These are phyloP conservation scores for Nymphalis io DNA, from an alignment of 1,140 invertebrate species.

Conservation along the genomic window DNA sequence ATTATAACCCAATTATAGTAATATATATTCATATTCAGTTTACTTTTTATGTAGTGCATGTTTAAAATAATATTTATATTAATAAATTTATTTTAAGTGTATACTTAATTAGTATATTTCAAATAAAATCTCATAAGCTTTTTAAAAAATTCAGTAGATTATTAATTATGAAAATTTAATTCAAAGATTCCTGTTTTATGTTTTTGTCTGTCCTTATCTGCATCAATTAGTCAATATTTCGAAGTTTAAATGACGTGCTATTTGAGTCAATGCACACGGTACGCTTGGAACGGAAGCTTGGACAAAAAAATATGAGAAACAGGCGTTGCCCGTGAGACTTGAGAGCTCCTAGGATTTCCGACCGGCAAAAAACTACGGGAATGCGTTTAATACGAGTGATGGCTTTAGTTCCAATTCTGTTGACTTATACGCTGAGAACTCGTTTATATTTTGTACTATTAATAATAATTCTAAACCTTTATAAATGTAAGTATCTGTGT, in stretches of 20 bases:
- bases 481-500: no score
- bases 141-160: no score
- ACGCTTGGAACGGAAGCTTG: slow-evolving; percentile 30
- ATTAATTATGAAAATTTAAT: no score
- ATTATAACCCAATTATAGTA: no score
- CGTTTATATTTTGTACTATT: background rate
- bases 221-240: slow-evolving; percentile 21
- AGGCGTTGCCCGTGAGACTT: slow-evolving; percentile 37
- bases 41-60: no score
- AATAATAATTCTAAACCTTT: background rate
- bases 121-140: no score
- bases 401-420: slow-evolving; percentile 8
- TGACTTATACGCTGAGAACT: slow-evolving; percentile 1
- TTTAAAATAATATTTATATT: no score
- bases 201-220: slow-evolving; percentile 10
- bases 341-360: slow-evolving; percentile 31
- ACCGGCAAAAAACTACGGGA: slow-evolving; percentile 32
- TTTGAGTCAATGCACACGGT: slow-evolving; percentile 32
- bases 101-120: no score
- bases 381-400: slow-evolving; percentile 6
- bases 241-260: slow-evolving; percentile 17
- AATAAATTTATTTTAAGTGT: no score
- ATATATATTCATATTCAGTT: no score
- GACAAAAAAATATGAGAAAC: slow-evolving; percentile 45
- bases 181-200: slow-evolving; percentile 2